Conservation (phyloP, 2,797 vertebrate genomes). For the Kryptolebias ocellatus region DNA sequence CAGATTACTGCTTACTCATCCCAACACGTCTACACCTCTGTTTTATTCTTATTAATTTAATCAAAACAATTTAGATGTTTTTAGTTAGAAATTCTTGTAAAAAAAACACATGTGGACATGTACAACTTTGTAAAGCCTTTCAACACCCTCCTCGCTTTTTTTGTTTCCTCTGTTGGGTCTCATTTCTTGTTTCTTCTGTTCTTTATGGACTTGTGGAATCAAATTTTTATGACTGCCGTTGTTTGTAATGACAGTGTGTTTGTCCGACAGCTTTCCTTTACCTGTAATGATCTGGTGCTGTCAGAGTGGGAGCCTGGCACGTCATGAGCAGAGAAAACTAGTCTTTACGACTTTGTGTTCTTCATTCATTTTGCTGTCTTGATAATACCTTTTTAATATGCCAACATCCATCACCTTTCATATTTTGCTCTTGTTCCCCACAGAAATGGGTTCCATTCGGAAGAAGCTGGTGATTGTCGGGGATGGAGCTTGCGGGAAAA, state of each 20-base stretch:
- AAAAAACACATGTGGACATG: too few species aligned
- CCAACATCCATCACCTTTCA: not conserved
- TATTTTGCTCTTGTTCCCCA: slow-evolving; percentile 48
- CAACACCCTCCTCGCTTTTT: too few species aligned
- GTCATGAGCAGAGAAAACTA: not conserved
- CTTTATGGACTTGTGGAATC: too few species aligned
- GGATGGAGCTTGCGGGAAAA: slow-evolving; percentile 97
- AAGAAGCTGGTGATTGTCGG: slow-evolving; percentile 99
- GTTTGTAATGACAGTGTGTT: too few species aligned
- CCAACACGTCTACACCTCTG: too few species aligned
- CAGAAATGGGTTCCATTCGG: slow-evolving; percentile 94
- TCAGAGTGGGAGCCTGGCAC: slow-evolving; percentile 10
- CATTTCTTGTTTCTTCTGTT: too few species aligned
- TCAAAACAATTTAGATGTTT: too few species aligned
- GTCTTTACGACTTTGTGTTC: not conserved
- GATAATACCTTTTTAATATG: not conserved
- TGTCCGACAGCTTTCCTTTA: too few species aligned
- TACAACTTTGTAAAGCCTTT: too few species aligned
- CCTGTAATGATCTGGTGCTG: not conserved
- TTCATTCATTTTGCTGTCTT: slow-evolving; percentile 13
- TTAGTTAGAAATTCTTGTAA: too few species aligned
- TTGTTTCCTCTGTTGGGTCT: too few species aligned
- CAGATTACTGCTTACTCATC: slow-evolving; percentile 36
- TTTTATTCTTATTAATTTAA: not conserved
- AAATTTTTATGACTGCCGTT: too few species aligned